Evolutionary conservation across 1,140 invertebrate genomes (phyloP).

Genomic region (Drepana arcuata): DNA sequence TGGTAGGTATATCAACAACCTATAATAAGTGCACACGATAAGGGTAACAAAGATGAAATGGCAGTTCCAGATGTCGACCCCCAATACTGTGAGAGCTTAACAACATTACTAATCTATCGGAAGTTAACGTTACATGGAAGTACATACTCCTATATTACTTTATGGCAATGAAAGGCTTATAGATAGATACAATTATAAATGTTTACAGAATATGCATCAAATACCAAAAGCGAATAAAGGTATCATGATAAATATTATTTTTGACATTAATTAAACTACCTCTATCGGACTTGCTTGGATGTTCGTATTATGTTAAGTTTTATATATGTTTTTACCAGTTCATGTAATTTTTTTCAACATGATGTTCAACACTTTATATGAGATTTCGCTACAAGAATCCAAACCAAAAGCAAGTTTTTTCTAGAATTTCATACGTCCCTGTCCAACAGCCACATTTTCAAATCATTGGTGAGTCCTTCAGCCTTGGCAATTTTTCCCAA

Average conservation of each 20-base stretch:
- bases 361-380: neutral
- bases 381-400: no score
- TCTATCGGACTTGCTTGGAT: no score
- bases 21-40: neutral
- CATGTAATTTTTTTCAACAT: neutral
- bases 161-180: slow-evolving; percentile 9
- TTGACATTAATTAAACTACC: no score
- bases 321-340: no score
- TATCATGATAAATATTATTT: neutral
- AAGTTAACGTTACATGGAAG: slow-evolving; percentile 7
- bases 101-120: neutral
- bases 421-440: no score
- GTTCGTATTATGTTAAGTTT: no score
- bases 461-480: no score
- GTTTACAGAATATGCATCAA: neutral
- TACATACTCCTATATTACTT: slow-evolving; percentile 5
- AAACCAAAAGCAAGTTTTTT: no score
- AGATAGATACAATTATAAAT: neutral
- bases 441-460: no score
- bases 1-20: neutral
- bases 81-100: neutral
- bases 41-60: neutral
- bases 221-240: neutral
- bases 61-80: neutral
- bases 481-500: no score